These are phyloP conservation scores for Rhabdornis inornatus DNA, from an alignment of 2,113 vertebrate species.

Conservation along the genomic window DNA sequence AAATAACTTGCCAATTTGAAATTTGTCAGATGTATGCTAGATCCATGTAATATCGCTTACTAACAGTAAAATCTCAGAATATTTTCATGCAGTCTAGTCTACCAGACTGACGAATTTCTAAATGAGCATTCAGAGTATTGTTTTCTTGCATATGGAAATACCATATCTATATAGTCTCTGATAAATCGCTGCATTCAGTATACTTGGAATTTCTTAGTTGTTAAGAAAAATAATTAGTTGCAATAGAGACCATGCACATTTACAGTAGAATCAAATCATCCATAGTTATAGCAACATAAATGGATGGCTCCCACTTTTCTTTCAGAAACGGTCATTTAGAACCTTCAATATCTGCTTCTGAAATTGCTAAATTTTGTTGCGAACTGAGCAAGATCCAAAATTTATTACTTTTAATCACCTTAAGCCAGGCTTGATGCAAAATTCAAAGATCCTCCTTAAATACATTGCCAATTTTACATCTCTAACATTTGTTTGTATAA, in stretches of 20 bases:
- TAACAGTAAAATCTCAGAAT: background rate
- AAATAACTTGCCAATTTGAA: background rate
- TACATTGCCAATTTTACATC: background rate
- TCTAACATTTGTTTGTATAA: background rate
- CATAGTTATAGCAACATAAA: background rate
- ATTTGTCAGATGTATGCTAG: background rate
- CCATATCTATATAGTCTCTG: background rate
- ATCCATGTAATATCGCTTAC: background rate
- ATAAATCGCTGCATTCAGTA: background rate
- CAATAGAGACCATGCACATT: background rate
- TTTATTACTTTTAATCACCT: background rate
- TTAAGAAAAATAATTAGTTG: background rate
- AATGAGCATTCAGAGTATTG: background rate
- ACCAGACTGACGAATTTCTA: background rate
- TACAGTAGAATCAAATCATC: background rate
- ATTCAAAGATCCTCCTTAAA: background rate
- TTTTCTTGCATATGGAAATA: background rate
- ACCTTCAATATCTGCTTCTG: background rate
- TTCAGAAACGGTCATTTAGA: background rate
- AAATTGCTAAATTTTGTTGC: background rate
- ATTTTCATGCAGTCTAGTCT: background rate
- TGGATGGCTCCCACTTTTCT: background rate
- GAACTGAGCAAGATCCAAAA: background rate
- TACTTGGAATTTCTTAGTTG: background rate
- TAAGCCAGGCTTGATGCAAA: background rate